Percentiles rank a stretch among this genome's conserved stretches.
phyloP scores from a whole-genome alignment of 2,888 invertebrate species.

The Sialis fuliginosa region DNA sequence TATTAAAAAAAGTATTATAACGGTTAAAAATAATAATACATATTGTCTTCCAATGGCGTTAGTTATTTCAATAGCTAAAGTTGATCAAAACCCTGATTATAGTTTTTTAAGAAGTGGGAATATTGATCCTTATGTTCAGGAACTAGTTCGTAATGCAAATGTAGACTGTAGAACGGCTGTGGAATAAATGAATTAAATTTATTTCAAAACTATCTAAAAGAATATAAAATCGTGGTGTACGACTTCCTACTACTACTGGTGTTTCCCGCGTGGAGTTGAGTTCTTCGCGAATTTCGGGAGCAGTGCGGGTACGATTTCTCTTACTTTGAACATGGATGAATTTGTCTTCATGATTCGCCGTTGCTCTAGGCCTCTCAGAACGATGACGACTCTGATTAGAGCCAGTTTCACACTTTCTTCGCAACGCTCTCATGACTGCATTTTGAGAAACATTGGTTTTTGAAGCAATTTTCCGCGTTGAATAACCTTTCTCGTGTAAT shows the following conservation, averaged over 20 bases:
- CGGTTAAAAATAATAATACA: too few relatives aligned
- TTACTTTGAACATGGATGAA: background rate
- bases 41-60: too few relatives aligned
- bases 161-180: too few relatives aligned
- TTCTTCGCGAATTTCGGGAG: background rate
- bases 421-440: background rate
- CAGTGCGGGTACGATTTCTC: background rate
- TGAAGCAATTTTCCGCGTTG: constrained; percentile 3
- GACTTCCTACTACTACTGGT: background rate
- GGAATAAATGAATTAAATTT: too few relatives aligned
- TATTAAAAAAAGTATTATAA: too few relatives aligned
- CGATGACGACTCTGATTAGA: constrained; percentile 3
- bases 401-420: constrained; percentile 1
- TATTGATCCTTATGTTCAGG: too few relatives aligned
- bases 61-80: too few relatives aligned
- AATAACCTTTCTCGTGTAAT: constrained; percentile 2
- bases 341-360: background rate
- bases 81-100: too few relatives aligned
- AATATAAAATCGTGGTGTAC: too few relatives aligned
- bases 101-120: too few relatives aligned
- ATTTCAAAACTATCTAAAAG: too few relatives aligned
- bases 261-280: background rate
- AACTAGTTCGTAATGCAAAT: too few relatives aligned
- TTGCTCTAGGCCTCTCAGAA: constrained; percentile 3
- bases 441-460: constrained; percentile 1